Evolutionary conservation across 2,797 vertebrate genomes (phyloP).

Genomic region (Tragelaphus oryx): DNA sequence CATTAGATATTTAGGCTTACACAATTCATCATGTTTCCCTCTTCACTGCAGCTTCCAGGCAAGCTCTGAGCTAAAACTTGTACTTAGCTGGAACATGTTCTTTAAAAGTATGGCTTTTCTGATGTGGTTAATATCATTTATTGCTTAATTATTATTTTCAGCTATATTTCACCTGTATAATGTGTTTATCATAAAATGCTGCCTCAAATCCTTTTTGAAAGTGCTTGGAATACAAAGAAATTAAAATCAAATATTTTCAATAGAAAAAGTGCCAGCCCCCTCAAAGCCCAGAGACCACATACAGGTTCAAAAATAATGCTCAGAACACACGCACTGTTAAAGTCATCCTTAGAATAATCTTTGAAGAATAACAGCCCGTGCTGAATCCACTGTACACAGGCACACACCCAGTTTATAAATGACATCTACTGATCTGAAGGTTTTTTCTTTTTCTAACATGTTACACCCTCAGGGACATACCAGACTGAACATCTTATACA

Average conservation of each 20-base stretch:
- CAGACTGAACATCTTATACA: neutral
- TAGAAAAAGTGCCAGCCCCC: neutral
- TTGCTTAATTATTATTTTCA: neutral
- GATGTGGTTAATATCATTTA: neutral
- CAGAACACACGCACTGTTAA: neutral
- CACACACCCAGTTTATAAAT: neutral
- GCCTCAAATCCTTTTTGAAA: slow-evolving; percentile 1
- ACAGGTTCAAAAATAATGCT: neutral
- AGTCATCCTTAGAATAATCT: neutral
- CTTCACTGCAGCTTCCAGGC: neutral
- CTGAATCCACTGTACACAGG: neutral
- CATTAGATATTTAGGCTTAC: neutral
- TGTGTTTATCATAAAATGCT: slow-evolving; percentile 10
- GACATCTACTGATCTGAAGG: neutral
- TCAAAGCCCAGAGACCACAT: neutral
- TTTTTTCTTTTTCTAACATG: neutral
- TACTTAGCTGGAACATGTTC: neutral
- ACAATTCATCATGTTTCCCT: neutral
- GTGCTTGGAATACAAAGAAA: neutral
- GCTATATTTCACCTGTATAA: neutral
- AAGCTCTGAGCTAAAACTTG: neutral
- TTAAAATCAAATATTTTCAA: slow-evolving; percentile 19
- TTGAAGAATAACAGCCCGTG: neutral
- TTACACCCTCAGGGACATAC: neutral
- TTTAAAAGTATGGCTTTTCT: neutral